phyloP scores from a whole-genome alignment of 1,140 invertebrate species.

The Agraylea sexmaculata region DNA sequence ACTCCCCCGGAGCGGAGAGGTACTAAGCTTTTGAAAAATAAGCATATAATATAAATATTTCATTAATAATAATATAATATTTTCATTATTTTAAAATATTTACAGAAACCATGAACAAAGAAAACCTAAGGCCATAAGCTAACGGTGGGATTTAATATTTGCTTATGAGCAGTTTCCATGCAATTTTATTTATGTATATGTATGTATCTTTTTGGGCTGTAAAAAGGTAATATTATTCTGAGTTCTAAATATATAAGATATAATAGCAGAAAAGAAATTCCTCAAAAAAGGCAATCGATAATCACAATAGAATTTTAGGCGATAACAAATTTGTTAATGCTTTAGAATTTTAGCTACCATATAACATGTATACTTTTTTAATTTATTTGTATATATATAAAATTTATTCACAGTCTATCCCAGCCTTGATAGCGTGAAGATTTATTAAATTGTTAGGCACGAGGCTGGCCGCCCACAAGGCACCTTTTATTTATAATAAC shows the following conservation, averaged over 20 bases:
- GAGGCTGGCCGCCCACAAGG: constrained; percentile 45
- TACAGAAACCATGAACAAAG: too few relatives aligned
- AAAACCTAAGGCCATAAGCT: constrained; percentile 21
- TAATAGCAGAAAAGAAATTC: constrained; percentile 15
- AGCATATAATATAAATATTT: too few relatives aligned
- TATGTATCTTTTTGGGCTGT: constrained; percentile 12
- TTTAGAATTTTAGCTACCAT: constrained; percentile 22
- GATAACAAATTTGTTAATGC: constrained; percentile 20
- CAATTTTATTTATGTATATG: constrained; percentile 6
- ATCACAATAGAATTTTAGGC: constrained; percentile 23
- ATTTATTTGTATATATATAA: constrained; percentile 16
- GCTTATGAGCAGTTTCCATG: constrained; percentile 22
- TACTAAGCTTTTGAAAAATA: too few relatives aligned
- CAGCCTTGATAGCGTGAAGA: constrained; percentile 19
- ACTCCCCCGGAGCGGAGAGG: too few relatives aligned
- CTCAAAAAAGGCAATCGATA: constrained; percentile 19
- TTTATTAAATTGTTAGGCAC: constrained; percentile 36
- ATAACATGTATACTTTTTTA: constrained; percentile 13
- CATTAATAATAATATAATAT: too few relatives aligned
- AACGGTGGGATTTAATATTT: constrained; percentile 22
- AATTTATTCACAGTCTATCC: constrained; percentile 22
- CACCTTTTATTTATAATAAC: constrained; percentile 43
- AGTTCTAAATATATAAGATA: constrained; percentile 12
- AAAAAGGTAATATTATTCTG: constrained; percentile 7
- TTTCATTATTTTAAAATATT: too few relatives aligned